These are phyloP conservation scores for Leucosticte australis DNA, from an alignment of 2,113 vertebrate species.

Conservation along the genomic window DNA sequence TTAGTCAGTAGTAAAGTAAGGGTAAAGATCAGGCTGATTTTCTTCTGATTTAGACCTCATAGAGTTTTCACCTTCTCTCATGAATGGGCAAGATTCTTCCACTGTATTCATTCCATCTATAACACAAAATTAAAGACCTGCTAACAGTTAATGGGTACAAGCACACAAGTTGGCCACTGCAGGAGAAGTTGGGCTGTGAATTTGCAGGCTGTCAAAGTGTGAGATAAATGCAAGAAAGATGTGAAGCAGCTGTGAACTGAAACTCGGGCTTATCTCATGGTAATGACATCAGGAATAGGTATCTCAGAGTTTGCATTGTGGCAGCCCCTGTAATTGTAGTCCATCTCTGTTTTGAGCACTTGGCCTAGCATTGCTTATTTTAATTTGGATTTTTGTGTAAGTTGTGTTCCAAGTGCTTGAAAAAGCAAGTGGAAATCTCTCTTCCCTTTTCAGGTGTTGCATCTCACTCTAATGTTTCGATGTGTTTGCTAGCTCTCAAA, in stretches of 20 bases:
- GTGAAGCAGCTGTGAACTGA: not conserved
- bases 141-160: not conserved
- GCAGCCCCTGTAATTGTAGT: not conserved
- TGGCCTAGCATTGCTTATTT: not conserved
- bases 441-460: not conserved
- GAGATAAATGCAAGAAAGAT: not conserved
- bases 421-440: not conserved
- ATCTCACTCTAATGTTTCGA: not conserved
- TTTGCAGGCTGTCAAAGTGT: not conserved
- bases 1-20: not conserved
- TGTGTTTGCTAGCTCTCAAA: not conserved
- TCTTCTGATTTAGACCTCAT: not conserved
- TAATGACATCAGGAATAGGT: not conserved
- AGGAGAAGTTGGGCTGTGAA: not conserved
- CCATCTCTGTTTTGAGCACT: not conserved
- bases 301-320: rapidly evolving
- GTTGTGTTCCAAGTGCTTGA: not conserved
- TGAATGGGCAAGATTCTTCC: not conserved
- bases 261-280: not conserved
- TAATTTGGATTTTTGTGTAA: not conserved
- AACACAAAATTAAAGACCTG: not conserved
- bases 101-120: not conserved
- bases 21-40: not conserved
- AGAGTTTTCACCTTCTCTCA: not conserved
- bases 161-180: not conserved